These are phyloP conservation scores for Drosophila arizonae DNA, from an alignment of 1,140 invertebrate species.

Conservation along the genomic window DNA sequence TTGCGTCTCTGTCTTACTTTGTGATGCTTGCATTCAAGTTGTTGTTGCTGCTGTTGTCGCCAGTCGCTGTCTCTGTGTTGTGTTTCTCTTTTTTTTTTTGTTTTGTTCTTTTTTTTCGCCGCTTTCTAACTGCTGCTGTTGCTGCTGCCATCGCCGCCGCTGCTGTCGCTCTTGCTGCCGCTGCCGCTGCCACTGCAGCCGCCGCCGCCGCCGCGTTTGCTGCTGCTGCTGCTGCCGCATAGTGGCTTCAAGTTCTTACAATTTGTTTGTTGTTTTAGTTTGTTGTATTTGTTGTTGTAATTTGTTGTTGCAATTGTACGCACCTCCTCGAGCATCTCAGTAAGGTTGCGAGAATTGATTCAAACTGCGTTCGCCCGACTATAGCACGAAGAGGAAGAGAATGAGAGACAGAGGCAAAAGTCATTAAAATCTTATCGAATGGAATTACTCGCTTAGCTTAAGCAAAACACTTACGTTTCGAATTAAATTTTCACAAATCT, in stretches of 20 bases:
- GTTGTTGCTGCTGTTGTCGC: conserved; percentile 15
- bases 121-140: conserved; percentile 17
- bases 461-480: too few species aligned
- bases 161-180: conserved; percentile 8
- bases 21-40: conserved; percentile 10
- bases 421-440: background rate
- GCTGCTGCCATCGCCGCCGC: conserved; percentile 17
- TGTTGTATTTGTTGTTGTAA: conserved; percentile 56
- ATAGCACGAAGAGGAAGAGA: background rate
- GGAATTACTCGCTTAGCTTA: background rate
- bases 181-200: conserved; percentile 4
- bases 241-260: conserved; percentile 67
- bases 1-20: conserved; percentile 1
- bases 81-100: background rate
- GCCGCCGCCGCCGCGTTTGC: conserved; percentile 17
- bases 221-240: conserved; percentile 52
- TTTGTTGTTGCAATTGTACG: conserved; percentile 65
- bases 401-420: background rate
- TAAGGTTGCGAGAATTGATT: conserved; percentile 82
- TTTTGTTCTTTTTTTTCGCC: background rate
- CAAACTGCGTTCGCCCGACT: conserved; percentile 69
- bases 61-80: conserved; percentile 8
- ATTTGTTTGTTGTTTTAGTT: conserved; percentile 57
- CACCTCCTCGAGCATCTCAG: conserved; percentile 65
- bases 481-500: background rate